Evolutionary conservation across 2,888 invertebrate species (phyloP).

Genomic region (Brachyopa scutellaris): DNA sequence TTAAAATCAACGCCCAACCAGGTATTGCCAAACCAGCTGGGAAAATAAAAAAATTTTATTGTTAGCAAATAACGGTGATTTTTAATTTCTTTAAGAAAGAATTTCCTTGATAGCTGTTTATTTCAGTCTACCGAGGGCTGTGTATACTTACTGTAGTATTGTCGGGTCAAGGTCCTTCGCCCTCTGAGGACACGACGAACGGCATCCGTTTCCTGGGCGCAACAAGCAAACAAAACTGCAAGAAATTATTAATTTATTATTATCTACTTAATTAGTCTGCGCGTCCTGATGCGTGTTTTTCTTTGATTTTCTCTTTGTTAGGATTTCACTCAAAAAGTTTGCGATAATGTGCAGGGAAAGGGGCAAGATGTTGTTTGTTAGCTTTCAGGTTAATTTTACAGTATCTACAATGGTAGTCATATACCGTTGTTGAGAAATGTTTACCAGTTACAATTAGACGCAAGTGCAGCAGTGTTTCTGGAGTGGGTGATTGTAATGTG

Average conservation of each 20-base stretch:
- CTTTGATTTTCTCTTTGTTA: conserved; percentile 5
- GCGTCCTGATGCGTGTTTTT: conserved; percentile 30
- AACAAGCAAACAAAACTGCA: conserved; percentile 86
- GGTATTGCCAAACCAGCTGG: conserved; percentile 88
- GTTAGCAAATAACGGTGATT: too few relatives aligned
- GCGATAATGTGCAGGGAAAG: background rate
- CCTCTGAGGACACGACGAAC: conserved; percentile 91
- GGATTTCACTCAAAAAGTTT: conserved; percentile 22
- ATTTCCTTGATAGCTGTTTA: background rate
- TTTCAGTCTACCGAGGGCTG: too few relatives aligned
- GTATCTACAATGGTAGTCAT: conserved; percentile 2
- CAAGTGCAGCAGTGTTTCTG: conserved; percentile 29
- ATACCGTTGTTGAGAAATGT: conserved; percentile 21
- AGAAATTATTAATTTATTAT: conserved; percentile 74
- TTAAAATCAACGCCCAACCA: conserved; percentile 89
- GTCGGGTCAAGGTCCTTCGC: conserved; percentile 89
- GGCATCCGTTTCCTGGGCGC: conserved; percentile 88
- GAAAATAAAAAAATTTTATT: conserved; percentile 49
- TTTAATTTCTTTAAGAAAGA: background rate
- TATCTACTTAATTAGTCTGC: conserved; percentile 73
- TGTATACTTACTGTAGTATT: conserved; percentile 89
- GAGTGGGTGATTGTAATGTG: conserved; percentile 49
- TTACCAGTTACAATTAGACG: conserved; percentile 43
- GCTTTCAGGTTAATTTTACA: conserved; percentile 7
- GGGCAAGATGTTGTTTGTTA: conserved; percentile 23